Percentiles rank a stretch among this genome's conserved stretches.
Evolutionary conservation across 2,888 invertebrate species (phyloP).

Genomic region (Cremastobaeus sp.): DNA sequence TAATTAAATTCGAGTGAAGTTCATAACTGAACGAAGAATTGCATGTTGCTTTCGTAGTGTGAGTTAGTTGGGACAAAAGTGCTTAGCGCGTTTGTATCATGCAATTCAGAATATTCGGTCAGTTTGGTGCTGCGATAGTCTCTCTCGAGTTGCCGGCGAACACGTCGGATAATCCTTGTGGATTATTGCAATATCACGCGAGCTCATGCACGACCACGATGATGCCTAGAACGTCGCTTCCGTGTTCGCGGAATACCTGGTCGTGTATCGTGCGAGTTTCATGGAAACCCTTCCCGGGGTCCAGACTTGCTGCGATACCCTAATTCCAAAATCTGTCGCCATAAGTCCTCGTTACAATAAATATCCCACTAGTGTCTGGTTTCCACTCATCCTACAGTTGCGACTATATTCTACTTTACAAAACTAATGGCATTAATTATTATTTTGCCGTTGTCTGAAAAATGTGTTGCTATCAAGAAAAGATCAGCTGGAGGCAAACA

Average conservation of each 20-base stretch:
- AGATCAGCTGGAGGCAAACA: slow-evolving; percentile 1
- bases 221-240: slow-evolving; percentile 69
- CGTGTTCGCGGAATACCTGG: slow-evolving; percentile 67
- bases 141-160: slow-evolving; percentile 64
- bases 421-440: slow-evolving; percentile 46
- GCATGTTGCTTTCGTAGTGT: no score
- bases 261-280: slow-evolving; percentile 68
- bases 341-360: slow-evolving; percentile 79
- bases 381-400: slow-evolving; percentile 55
- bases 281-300: slow-evolving; percentile 74
- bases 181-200: slow-evolving; percentile 79
- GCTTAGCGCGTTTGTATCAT: slow-evolving; percentile 62
- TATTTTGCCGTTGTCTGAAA: slow-evolving; percentile 49
- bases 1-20: no score
- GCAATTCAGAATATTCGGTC: slow-evolving; percentile 74
- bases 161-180: slow-evolving; percentile 77
- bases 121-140: slow-evolving; percentile 65
- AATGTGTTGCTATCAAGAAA: slow-evolving; percentile 36
- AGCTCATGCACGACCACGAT: slow-evolving; percentile 75
- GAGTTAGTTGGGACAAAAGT: slow-evolving; percentile 51
- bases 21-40: no score
- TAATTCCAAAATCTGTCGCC: slow-evolving; percentile 79
- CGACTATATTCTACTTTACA: slow-evolving; percentile 43
- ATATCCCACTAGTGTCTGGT: slow-evolving; percentile 74
- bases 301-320: slow-evolving; percentile 77